Base-by-base conservation (phyloP, 92 coral and sea anemone species). In the Epizoanthus ramosus region DNA sequence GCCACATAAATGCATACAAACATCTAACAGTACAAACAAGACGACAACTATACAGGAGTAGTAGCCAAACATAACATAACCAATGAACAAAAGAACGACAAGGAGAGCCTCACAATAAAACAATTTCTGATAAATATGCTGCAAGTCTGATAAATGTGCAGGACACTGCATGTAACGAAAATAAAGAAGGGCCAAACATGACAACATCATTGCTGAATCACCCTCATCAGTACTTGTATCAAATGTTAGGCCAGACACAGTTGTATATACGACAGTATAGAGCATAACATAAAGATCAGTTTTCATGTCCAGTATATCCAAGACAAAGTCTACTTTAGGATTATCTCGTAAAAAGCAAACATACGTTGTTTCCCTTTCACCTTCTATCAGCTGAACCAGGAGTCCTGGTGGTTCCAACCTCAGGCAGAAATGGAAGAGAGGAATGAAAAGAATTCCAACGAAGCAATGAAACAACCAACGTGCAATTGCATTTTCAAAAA, bases 291-390 rank as follows among this genome's bases (percentile, higher is more conserved):
- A 69, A 5, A 69, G 25, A 3, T 69, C 74, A 0, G 74, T 15
- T 39, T 69, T 69, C 15, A 69, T 2, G 9, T 69, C 74, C 24
- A 69, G 57, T 24, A 69, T 41, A 69, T 69, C 74, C 74, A 69
- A 12, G 15, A 69, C 74, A 69, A 69, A 69, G 28, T 69, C 57
- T 69, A 15, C 21, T 41, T 69, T 69, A 5, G 74, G 74, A 28
- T 22, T 8, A 28, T 39, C 8, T 39, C 8, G 12, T 10, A 3
- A 7, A 7, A 18, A 7, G 9, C 1, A 5, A 19, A 60, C 9
- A 15, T 28, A 28, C 2, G 31, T 66, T 66, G 16, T 3, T 41
- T 41, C 45, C 45, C 45, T 41, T 41, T 1, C 45, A 41, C 45
- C 45, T 41, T 41, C 45, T 41, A 41, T 41, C 45, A 41, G 45